Evolutionary conservation across 2,113 vertebrate genomes (phyloP).

Genomic region (Pelecanoides urinatrix): DNA sequence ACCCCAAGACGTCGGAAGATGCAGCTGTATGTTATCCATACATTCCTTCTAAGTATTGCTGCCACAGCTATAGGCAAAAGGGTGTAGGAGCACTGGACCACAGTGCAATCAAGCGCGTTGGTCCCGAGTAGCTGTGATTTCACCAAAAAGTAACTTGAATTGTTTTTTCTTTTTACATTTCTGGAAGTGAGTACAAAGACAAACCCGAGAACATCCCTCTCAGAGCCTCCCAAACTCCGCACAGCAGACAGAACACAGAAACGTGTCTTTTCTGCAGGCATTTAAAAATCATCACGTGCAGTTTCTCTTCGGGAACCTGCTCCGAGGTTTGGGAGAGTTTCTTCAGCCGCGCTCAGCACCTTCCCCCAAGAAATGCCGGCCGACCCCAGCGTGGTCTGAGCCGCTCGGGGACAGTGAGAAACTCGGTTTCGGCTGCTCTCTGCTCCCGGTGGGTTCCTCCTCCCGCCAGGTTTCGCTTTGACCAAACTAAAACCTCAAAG

Average conservation of each 20-base stretch:
- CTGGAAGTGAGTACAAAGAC: neutral
- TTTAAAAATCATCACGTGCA: neutral
- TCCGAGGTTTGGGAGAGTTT: neutral
- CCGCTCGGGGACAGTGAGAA: neutral
- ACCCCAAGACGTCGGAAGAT: neutral
- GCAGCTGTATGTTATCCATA: neutral
- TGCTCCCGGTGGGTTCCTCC: neutral
- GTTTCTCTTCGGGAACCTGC: fast-evolving
- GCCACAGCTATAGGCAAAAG: neutral
- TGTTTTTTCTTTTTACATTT: neutral
- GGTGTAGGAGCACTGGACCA: fast-evolving
- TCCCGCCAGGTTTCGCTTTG: neutral
- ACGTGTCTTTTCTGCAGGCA: neutral
- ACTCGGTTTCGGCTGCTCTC: neutral
- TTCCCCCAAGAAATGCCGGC: neutral
- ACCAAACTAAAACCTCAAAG: slow-evolving; percentile 51
- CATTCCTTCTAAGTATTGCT: neutral
- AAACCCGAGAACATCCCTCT: neutral
- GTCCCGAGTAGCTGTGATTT: neutral
- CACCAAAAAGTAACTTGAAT: neutral
- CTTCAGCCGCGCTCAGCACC: fast-evolving
- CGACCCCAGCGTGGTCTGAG: fast-evolving
- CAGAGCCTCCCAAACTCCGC: neutral
- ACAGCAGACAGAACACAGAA: neutral
- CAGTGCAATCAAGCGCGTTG: fast-evolving